These are phyloP conservation scores for Macropis europaea DNA, from an alignment of 2,888 invertebrate species.

Conservation along the genomic window DNA sequence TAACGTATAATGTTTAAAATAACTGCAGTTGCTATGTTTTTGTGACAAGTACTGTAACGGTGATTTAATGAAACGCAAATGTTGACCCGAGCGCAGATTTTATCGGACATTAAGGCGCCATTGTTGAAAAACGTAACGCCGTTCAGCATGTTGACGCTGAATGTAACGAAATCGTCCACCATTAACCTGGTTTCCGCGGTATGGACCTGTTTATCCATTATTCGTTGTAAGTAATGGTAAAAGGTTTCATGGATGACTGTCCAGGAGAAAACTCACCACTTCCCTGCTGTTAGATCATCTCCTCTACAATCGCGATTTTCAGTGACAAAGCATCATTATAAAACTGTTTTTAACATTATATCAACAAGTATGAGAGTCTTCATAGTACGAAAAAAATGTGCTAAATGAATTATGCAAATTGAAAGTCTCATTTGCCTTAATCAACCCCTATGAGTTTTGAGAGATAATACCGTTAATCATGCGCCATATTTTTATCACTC, in stretches of 20 bases:
- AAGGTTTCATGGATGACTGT: conserved; percentile 31
- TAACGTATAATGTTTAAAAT: too few relatives aligned
- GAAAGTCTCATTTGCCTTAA: too few relatives aligned
- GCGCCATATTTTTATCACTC: too few relatives aligned
- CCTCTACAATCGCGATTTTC: conserved; percentile 2
- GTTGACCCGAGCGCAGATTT: conserved; percentile 27
- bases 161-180: conserved; percentile 44
- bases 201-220: conserved; percentile 52
- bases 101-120: conserved; percentile 32
- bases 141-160: conserved; percentile 22
- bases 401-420: too few relatives aligned
- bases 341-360: too few relatives aligned
- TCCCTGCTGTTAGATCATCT: conserved; percentile 15
- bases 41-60: too few relatives aligned
- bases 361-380: too few relatives aligned
- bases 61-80: background rate
- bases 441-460: too few relatives aligned
- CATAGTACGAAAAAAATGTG: too few relatives aligned
- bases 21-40: too few relatives aligned
- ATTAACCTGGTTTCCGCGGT: conserved; percentile 58
- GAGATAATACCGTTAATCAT: too few relatives aligned
- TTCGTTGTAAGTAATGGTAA: conserved; percentile 23
- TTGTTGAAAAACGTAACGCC: conserved; percentile 24
- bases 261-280: conserved; percentile 25
- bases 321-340: too few relatives aligned